Base-by-base conservation (phyloP, 2,113 vertebrate genomes). In the Galeopterus variegatus region DNA sequence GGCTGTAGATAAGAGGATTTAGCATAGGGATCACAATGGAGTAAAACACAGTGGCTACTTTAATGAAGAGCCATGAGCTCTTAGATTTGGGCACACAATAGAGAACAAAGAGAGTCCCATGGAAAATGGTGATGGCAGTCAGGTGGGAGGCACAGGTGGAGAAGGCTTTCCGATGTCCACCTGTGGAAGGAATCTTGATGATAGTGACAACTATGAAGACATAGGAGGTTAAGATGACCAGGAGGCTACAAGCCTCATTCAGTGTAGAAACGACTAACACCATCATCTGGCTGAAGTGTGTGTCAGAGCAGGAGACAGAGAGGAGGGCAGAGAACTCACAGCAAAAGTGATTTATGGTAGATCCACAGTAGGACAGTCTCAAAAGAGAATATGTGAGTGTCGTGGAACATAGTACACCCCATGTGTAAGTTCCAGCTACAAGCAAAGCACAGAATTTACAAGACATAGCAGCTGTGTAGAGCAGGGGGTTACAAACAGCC, bases 111-210 rank as follows among this genome's bases (percentile, higher is more conserved):
- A 97, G 54, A 1, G 92, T 88, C 11, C 96, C 92, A 5, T 96
- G 96, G 75, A 97, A 97, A 13, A 98, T 75, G 19, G 52, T 64
- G 23, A 97, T 89, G 7, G 97, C 69, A 0, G 58, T 80, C 52
- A 98, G 70, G 14, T 97, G 96, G 31, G 96, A 97, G 28, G 88
- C 80, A n/a, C 97, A 97, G 48, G 96, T 97, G 13, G 96, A 96
- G 58, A 97, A 96, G 26, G 97, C 92, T 56, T 95, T 97, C 28
- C 1, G 58, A 41, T 33, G 64, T 1, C 92, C 73, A 8, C 80
- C 50, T 8, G 28, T 41, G 1, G 6, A 92, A 75, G 14, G 31
- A 24, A 96, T 91, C 50, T 60, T 96, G 7, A 95, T 11, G 23
- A 93, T 24, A 13, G 80, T 88, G 79, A 36, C 8, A 58, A 95